These are phyloP conservation scores for Brachionus sp. DNA, from an alignment of 1,140 invertebrate genomes.

Conservation along the genomic window DNA sequence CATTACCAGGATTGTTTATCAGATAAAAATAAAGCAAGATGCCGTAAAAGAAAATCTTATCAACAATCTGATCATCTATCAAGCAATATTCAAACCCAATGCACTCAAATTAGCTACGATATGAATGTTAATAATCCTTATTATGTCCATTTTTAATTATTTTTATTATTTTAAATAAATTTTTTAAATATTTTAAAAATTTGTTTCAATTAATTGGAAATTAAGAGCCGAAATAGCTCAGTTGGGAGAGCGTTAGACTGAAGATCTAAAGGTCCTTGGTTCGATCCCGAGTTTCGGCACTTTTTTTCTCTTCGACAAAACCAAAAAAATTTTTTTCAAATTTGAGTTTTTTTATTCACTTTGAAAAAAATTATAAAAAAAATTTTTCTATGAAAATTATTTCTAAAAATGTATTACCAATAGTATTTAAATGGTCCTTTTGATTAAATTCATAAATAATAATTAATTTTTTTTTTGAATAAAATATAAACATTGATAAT, in stretches of 20 bases:
- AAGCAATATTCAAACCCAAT: not conserved
- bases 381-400: too few relatives aligned
- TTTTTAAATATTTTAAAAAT: not conserved
- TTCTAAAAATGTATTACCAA: too few relatives aligned
- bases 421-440: too few relatives aligned
- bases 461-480: too few relatives aligned
- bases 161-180: not conserved
- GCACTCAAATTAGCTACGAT: not conserved
- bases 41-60: not conserved
- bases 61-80: not conserved
- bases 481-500: too few relatives aligned
- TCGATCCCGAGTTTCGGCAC: slow-evolving; percentile 33
- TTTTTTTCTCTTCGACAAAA: too few relatives aligned
- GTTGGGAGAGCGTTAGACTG: slow-evolving; percentile 19
- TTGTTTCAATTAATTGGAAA: not conserved
- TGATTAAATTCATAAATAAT: too few relatives aligned
- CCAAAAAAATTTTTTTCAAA: not conserved
- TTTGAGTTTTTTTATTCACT: too few relatives aligned
- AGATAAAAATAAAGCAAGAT: not conserved
- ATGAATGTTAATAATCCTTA: not conserved
- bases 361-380: not conserved
- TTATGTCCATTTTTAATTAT: not conserved
- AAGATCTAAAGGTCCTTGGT: slow-evolving; percentile 29
- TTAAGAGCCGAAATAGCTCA: not conserved
- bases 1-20: not conserved